Evolutionary conservation across 2,888 invertebrate species (phyloP), one percentile per base, ranked within the genome.

Genomic region (Drosophila incognita): DNA sequence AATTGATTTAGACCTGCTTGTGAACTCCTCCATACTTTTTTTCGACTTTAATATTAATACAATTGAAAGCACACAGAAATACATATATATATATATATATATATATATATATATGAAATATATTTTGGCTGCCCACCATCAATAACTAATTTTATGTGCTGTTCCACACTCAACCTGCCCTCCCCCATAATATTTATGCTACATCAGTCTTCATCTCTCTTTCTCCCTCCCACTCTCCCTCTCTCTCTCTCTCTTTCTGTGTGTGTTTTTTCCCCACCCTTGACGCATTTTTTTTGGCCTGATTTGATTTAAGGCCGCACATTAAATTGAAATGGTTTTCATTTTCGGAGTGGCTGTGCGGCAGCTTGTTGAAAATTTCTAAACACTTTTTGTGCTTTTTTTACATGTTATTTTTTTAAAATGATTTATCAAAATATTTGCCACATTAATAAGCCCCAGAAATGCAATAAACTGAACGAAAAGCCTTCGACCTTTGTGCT

Each of bases 361-460:
- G 65, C 81, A 76, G 79, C 73, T 81, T 79, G 81, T 65, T 74
- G 58, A 46, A 74, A 81, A 68, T 81, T 73, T 70, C 51, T 52
- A 40, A 48, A 69, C 60, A 66, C 48, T 40, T 49, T 65, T 67
- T 51, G 46, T 18, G n/a, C 10, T 60, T n/a, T 42, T 15, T 52
- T 35, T 38, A 13, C 15, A 10, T 51, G 6, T 48, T 40, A 18
- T 48, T 80, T 73, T 67, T 69, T 58, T 48, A 74, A 63, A 64
- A 72, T 68, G 73, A 71, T 84, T 81, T 89, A 89, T 87, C 73
- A 83, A 88, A 86, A 80, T 80, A 74, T 83, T 83, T 60, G 87
- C 71, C 74, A 82, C 85, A 83, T 87, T 87, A 74, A 81, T 87
- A 88, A 82, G 38, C 66, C 67, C 66, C 24, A 46, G 15, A 68